Evolutionary conservation across 2,888 invertebrate genomes (phyloP).

Genomic region (Caenorhabditis sp.): DNA sequence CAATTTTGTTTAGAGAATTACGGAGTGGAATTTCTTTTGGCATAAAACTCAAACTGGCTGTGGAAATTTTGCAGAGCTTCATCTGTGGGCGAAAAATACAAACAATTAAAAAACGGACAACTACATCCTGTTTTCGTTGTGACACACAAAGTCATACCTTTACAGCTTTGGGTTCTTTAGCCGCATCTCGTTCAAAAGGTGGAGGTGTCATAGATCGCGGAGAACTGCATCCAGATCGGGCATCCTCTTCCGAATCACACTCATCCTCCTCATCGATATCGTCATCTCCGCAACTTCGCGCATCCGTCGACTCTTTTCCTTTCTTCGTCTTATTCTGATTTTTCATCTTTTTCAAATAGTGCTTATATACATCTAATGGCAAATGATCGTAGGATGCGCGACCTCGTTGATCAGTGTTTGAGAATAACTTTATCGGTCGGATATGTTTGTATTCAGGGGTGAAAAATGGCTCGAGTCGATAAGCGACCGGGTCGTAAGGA

Average conservation of each 20-base stretch:
- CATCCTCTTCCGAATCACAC: conserved; percentile 61
- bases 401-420: conserved; percentile 35
- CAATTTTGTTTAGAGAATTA: background rate
- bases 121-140: background rate
- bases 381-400: conserved; percentile 55
- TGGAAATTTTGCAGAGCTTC: too few relatives aligned
- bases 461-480: conserved; percentile 68
- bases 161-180: conserved; percentile 33
- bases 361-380: conserved; percentile 63
- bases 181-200: conserved; percentile 25
- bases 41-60: too few relatives aligned
- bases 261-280: conserved; percentile 60
- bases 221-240: conserved; percentile 54
- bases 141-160: conserved; percentile 3
- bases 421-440: conserved; percentile 64
- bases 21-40: too few relatives aligned
- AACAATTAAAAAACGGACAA: too few relatives aligned
- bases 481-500: conserved; percentile 67
- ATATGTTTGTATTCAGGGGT: conserved; percentile 65
- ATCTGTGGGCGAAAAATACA: too few relatives aligned
- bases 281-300: conserved; percentile 49
- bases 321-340: conserved; percentile 55
- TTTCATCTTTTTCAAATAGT: conserved; percentile 65
- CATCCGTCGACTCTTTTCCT: conserved; percentile 34
- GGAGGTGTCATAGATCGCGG: conserved; percentile 63